Evolutionary conservation across 2,888 invertebrate genomes (phyloP), one percentile per base, ranked within the genome.

Genomic region (Drosophila kokeensis): DNA sequence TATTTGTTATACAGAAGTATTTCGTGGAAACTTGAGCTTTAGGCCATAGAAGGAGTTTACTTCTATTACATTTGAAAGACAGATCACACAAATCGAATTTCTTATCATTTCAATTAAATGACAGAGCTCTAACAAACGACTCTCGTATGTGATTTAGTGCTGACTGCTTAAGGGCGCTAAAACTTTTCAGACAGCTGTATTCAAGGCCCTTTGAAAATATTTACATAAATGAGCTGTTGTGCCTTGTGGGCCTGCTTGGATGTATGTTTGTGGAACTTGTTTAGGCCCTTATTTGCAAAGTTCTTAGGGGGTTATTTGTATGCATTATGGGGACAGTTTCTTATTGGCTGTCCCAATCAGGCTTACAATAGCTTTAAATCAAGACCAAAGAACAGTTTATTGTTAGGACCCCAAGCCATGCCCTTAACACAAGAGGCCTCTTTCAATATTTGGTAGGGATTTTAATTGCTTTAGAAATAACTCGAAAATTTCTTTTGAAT

Each of bases 151-250:
- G 87, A 84, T 73, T 87, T 73, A 73, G 70, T 76, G 57, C 34
- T 24, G 64, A 42, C 58, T 62, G 67, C 59, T 66, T 52, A n/a
- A 58, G 64, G 67, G 67, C 72, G 60, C 49, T 38, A 42, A 64
- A 79, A 79, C 65, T 79, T 79, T 66, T 38, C 76, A 79, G 76
- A 79, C 78, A 34, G 29, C 49, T 48, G 59, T 38, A 27, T 48
- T 61, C 67, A 60, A 79, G 64, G 76, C 38, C 65, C 72, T 72
- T 73, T 58, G 38, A 54, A 72, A 78, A 80, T 87, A 77, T 83
- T 85, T 76, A 55, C 81, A 82, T 85, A 85, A 82, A 82, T 82
- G 81, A 82, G 69, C 81, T 68, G 60, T 71, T 81, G 70, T 34
- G 60, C 45, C 45, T 45, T 53, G 32, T 68, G 66, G 64, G 54